Evolutionary conservation across 2,797 vertebrate species (phyloP).

Genomic region (Eulemur rubriventer): DNA sequence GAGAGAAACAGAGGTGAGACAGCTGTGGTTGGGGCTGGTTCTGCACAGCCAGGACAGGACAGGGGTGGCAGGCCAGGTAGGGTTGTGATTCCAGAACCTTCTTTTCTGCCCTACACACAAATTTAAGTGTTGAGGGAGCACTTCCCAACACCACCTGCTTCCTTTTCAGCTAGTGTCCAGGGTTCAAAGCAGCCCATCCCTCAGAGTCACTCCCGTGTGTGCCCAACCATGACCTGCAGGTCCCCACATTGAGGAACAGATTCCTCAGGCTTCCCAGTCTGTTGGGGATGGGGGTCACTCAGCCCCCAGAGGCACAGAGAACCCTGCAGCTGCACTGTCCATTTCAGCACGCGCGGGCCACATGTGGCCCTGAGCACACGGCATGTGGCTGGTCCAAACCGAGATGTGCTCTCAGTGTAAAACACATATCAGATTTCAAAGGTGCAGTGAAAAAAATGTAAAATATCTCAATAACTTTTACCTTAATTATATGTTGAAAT

Average conservation of each 20-base stretch:
- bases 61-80: background rate
- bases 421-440: background rate
- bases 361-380: background rate
- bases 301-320: background rate
- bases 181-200: background rate
- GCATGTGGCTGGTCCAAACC: background rate
- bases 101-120: background rate
- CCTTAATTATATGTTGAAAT: background rate
- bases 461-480: background rate
- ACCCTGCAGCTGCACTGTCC: background rate
- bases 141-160: background rate
- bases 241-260: background rate
- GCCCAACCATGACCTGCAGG: background rate
- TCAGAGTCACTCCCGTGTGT: background rate
- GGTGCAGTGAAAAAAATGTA: background rate
- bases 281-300: background rate
- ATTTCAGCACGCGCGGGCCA: background rate
- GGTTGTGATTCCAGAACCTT: background rate
- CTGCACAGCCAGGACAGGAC: background rate
- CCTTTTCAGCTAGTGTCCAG: background rate
- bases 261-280: background rate
- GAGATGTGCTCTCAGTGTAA: background rate
- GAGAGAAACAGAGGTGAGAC: constrained; percentile 7
- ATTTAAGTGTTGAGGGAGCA: background rate
- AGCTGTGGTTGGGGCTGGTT: accelerated